These are phyloP conservation scores for Podarcis siculus DNA, from an alignment of 2,797 vertebrate genomes.

Conservation along the genomic window DNA sequence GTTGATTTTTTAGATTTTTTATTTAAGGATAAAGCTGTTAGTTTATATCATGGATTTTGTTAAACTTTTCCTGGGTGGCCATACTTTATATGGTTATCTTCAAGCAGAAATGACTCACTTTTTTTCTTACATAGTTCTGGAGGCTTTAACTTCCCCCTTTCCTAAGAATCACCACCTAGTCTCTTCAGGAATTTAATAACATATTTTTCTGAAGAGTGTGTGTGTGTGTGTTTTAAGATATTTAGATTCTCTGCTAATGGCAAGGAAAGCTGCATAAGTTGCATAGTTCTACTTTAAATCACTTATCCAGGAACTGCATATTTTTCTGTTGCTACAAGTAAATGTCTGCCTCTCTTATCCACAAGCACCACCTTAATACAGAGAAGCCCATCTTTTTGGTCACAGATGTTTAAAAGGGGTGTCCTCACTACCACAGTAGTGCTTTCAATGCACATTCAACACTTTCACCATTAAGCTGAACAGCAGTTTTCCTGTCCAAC, in stretches of 20 bases:
- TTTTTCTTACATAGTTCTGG: background rate
- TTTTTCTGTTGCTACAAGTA: background rate
- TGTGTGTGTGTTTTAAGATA: background rate
- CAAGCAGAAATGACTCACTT: background rate
- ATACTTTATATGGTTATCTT: background rate
- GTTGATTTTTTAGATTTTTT: too few relatives aligned
- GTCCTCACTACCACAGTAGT: background rate
- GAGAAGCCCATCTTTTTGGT: background rate
- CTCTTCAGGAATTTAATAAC: background rate
- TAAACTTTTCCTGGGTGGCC: background rate
- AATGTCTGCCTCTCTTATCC: background rate
- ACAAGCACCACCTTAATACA: background rate
- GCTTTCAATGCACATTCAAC: fast-evolving
- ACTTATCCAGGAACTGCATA: background rate
- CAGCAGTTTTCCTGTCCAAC: constrained; percentile 4
- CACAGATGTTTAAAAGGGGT: background rate
- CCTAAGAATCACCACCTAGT: background rate
- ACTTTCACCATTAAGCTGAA: background rate
- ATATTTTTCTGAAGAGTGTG: background rate
- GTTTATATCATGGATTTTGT: background rate
- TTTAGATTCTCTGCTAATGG: background rate
- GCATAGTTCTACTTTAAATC: background rate
- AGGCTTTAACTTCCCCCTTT: background rate
- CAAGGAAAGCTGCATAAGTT: background rate
- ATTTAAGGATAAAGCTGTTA: background rate